Percentiles rank a stretch among this genome's conserved stretches.
phyloP scores from a whole-genome alignment of 1,140 invertebrate species.

The Drosophila littoralis region DNA sequence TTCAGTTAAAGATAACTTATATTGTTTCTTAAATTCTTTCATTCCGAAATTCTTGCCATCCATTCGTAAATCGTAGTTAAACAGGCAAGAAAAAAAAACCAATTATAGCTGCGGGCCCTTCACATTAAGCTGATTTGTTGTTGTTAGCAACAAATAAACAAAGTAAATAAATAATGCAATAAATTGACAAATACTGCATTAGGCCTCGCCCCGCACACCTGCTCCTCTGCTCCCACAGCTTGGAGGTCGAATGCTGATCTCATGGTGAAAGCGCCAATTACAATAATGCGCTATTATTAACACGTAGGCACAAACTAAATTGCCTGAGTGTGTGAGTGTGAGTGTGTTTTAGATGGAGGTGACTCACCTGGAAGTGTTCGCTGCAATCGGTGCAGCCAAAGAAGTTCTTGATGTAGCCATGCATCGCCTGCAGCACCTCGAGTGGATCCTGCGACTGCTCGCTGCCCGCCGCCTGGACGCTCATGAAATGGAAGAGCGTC shows the following conservation, averaged over 20 bases:
- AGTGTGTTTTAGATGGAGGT: background rate
- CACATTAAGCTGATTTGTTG: too few relatives aligned
- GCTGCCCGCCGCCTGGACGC: conserved; percentile 89
- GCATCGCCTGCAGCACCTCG: conserved; percentile 92
- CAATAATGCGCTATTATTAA: conserved; percentile 5
- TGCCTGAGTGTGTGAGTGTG: background rate
- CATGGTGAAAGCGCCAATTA: conserved; percentile 25
- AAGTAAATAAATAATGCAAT: background rate
- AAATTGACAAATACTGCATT: background rate
- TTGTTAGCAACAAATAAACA: too few relatives aligned
- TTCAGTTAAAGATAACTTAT: too few relatives aligned
- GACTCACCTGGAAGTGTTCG: conserved; percentile 91
- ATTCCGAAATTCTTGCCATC: too few relatives aligned
- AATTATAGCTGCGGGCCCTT: too few relatives aligned
- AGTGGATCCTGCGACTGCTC: conserved; percentile 85
- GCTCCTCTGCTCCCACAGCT: background rate
- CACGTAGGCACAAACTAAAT: conserved; percentile 21
- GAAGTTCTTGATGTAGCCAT: conserved; percentile 95
- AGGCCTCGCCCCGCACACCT: background rate
- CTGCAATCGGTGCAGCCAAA: conserved; percentile 97
- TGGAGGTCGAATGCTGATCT: conserved; percentile 26
- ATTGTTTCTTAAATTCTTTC: too few relatives aligned
- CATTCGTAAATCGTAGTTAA: too few relatives aligned
- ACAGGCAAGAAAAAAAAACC: too few relatives aligned
- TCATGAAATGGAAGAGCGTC: conserved; percentile 97